These are phyloP conservation scores for Ceryle rudis DNA, from an alignment of 2,797 vertebrate species.

Conservation along the genomic window DNA sequence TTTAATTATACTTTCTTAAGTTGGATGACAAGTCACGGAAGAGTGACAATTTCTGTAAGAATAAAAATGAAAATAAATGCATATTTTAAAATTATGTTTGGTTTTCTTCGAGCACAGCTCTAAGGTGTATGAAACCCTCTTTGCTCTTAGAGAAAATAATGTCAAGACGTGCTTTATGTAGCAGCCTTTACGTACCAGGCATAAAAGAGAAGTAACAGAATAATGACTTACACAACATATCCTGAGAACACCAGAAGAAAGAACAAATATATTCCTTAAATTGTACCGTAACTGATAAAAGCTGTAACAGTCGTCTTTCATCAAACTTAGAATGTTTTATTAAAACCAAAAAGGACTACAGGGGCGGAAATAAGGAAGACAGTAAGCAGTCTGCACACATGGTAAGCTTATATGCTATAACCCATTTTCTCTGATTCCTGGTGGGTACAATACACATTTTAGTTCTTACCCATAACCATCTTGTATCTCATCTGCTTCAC, in stretches of 20 bases:
- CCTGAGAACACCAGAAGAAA: not conserved
- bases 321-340: constrained; percentile 32
- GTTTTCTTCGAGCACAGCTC: not conserved
- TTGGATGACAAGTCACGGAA: not conserved
- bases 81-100: not conserved
- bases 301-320: not conserved
- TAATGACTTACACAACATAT: not conserved
- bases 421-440: constrained; percentile 14
- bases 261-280: constrained; percentile 15
- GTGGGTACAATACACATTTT: not conserved
- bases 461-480: constrained; percentile 26
- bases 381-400: constrained; percentile 13
- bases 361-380: not conserved
- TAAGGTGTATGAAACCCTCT: not conserved
- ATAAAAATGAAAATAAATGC: not conserved
- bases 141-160: not conserved
- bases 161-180: not conserved
- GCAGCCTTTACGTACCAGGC: not conserved
- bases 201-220: not conserved
- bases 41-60: not conserved
- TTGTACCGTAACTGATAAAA: constrained; percentile 42
- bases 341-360: constrained; percentile 2
- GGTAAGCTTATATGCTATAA: not conserved
- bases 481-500: constrained; percentile 49
- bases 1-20: not conserved